Evolutionary conservation across 2,797 vertebrate genomes (phyloP), one percentile per base, ranked within the genome.

Genomic region (Epinephelus awoara): DNA sequence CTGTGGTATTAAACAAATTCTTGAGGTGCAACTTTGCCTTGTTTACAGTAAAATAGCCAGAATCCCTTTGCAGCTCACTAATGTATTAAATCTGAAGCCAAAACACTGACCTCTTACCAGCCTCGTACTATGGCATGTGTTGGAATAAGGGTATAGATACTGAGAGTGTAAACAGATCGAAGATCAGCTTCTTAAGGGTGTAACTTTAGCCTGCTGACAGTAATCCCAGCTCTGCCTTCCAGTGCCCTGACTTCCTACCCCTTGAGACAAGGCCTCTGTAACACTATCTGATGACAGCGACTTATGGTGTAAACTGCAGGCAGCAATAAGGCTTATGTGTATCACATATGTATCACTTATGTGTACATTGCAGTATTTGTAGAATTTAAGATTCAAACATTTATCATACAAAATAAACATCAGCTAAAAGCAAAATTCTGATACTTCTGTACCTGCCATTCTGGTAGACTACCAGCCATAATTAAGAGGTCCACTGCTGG

Each of bases 131-230:
- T 38, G 62, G 46, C 23, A 69, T 77, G 72, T 75, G 49, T 47
- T 27, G 23, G 44, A 77, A 51, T 52, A 63, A 63, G 42, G 59
- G 79, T 77, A 73, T 75, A 71, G 52, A 82, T 54, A 55, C 44
- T n/a, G 66, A 77, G 61, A 68, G 72, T 58, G 85, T 82, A 89
- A 91, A 89, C 84, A 88, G 80, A 86, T 85, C 6, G 42, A 77
- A 85, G 76, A 83, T 83, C 75, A 77, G 72, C 74, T 80, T 73
- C 75, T 80, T 10, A 1, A 58, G 66, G 49, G 25, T 73, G 86
- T 85, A 91, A 88, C 74, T 67, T 75, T 59, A 91, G 18, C 67
- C 77, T 13, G 58, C 58, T 84, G 78, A 80, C 80, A 71, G 38
- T 86, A 86, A 82, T 80, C 72, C 70, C 74, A 79, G 64, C 68